Conservation (phyloP, 2,797 vertebrate genomes). For the Etheostoma nigrum region DNA sequence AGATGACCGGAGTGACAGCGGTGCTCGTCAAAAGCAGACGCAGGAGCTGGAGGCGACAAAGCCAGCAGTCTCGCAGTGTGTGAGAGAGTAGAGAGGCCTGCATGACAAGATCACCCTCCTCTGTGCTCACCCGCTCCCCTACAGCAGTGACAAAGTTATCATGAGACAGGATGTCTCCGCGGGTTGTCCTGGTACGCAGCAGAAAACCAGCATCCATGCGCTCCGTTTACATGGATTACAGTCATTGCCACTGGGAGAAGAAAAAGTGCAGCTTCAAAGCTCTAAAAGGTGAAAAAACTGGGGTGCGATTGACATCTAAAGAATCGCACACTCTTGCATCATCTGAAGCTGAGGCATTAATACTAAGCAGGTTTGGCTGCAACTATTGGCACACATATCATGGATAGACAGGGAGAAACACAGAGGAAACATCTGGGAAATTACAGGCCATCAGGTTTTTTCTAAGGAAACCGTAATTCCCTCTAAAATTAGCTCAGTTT, state of each 20-base stretch:
- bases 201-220: constrained; percentile 18
- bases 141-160: constrained; percentile 59
- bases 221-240: constrained; percentile 53
- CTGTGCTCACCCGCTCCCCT: not conserved
- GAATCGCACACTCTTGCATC: not conserved
- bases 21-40: constrained; percentile 42
- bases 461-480: constrained; percentile 31
- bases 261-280: constrained; percentile 43
- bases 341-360: constrained; percentile 22
- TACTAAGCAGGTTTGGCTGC: constrained; percentile 6
- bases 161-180: constrained; percentile 51
- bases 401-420: constrained; percentile 12
- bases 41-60: constrained; percentile 64
- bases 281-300: constrained; percentile 29
- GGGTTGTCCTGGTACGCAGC: constrained; percentile 31
- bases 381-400: constrained; percentile 43
- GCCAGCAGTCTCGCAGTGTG: constrained; percentile 33
- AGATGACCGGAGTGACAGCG: constrained; percentile 65
- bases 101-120: constrained; percentile 50
- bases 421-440: constrained; percentile 52
- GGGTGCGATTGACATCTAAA: constrained; percentile 37
- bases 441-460: constrained; percentile 32
- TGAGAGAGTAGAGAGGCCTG: constrained; percentile 45
- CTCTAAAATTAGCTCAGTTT: constrained; percentile 38
- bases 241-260: constrained; percentile 37